Evolutionary conservation across 2,113 vertebrate species (phyloP).

Genomic region (Sceloporus undulatus): DNA sequence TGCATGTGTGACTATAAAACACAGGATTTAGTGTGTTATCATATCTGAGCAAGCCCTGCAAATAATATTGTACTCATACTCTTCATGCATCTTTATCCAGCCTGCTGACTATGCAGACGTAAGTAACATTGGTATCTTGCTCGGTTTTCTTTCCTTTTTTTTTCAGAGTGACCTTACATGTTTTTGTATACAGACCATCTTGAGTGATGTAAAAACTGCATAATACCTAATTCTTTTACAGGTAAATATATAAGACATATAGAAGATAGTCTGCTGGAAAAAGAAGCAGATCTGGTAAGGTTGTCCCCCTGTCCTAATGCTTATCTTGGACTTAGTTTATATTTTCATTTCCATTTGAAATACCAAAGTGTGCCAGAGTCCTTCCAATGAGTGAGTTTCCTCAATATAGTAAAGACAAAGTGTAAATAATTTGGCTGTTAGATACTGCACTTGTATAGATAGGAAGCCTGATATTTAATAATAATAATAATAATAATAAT

Average conservation of each 20-base stretch:
- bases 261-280: conserved; percentile 76
- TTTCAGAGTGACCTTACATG: conserved; percentile 16
- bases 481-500: no score
- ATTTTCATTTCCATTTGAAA: not conserved
- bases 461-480: not conserved
- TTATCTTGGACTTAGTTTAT: conserved; percentile 25
- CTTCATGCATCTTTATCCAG: not conserved
- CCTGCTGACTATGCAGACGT: not conserved
- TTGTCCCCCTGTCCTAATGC: not conserved
- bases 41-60: not conserved
- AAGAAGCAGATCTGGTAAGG: conserved; percentile 76
- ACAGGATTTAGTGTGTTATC: not conserved
- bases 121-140: not conserved
- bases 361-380: not conserved
- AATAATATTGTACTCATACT: not conserved
- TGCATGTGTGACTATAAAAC: not conserved
- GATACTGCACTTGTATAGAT: not conserved
- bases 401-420: not conserved
- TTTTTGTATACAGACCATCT: not conserved
- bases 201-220: not conserved
- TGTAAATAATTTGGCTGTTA: no score
- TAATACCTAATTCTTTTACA: conserved; percentile 69
- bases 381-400: not conserved
- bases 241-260: conserved; percentile 72
- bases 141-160: not conserved